These are phyloP conservation scores for Anodontia alba DNA, from an alignment of 2,888 invertebrate species.

Conservation along the genomic window DNA sequence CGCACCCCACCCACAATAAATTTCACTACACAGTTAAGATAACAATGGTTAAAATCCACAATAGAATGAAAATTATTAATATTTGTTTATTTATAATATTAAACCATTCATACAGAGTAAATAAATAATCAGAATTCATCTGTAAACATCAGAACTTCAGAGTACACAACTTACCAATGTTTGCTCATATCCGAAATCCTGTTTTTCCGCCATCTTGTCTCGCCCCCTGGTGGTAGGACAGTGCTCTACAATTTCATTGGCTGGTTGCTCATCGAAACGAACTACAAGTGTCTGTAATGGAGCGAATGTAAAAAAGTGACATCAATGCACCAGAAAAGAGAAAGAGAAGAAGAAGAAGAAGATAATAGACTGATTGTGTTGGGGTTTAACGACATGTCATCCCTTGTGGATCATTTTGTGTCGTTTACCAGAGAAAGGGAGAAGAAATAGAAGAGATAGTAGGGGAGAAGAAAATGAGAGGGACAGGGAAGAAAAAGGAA, in stretches of 20 bases:
- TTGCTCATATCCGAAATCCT: constrained; percentile 59
- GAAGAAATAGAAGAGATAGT: background rate
- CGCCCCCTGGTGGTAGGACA: constrained; percentile 1
- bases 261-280: constrained; percentile 19
- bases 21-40: too few species aligned
- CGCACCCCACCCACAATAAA: too few species aligned
- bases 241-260: constrained; percentile 37
- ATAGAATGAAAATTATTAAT: too few species aligned
- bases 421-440: background rate
- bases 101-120: too few species aligned
- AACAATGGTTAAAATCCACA: too few species aligned
- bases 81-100: too few species aligned
- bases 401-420: too few species aligned
- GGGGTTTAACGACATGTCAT: too few species aligned
- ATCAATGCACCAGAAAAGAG: too few species aligned
- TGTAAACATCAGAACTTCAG: background rate
- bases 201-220: constrained; percentile 54
- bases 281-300: background rate
- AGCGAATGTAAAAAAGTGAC: background rate
- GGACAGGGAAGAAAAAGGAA: too few species aligned
- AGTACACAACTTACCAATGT: constrained; percentile 48
- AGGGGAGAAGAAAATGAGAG: background rate
- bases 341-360: background rate
- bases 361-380: too few species aligned
- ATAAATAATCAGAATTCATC: background rate